Evolutionary conservation across 2,113 vertebrate genomes (phyloP).

Genomic region (Sphaerodactylus townsendi): DNA sequence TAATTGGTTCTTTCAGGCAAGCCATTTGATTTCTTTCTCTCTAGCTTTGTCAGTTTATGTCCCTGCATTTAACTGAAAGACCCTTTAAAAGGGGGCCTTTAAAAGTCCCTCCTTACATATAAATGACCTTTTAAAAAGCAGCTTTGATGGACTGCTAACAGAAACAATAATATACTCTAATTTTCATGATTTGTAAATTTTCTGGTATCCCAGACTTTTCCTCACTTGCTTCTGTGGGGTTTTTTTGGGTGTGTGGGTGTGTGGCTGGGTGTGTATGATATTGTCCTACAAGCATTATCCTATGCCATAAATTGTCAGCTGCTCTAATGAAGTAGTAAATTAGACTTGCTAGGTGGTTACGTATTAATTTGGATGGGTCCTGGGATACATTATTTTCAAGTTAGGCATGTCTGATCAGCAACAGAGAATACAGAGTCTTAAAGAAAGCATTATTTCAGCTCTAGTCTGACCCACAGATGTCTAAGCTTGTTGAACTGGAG

Average conservation of each 20-base stretch:
- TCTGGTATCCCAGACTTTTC: slow-evolving; percentile 24
- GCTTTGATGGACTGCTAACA: slow-evolving; percentile 22
- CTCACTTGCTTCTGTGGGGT: not conserved
- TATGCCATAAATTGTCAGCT: slow-evolving; percentile 31
- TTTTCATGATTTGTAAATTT: slow-evolving; percentile 30
- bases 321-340: slow-evolving; percentile 49
- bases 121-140: slow-evolving; percentile 56
- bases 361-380: slow-evolving; percentile 14
- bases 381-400: not conserved
- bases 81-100: slow-evolving; percentile 31
- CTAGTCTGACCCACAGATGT: not conserved
- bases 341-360: slow-evolving; percentile 8
- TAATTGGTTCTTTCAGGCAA: slow-evolving; percentile 34
- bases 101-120: slow-evolving; percentile 34
- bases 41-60: not conserved
- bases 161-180: slow-evolving; percentile 35
- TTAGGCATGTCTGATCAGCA: not conserved
- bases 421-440: not conserved
- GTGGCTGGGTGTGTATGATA: not conserved
- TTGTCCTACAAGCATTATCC: slow-evolving; percentile 27
- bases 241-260: too few relatives aligned
- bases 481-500: too few relatives aligned
- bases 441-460: not conserved
- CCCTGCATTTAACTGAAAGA: slow-evolving; percentile 18
- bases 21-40: slow-evolving; percentile 5